Conservation (phyloP, 2,113 vertebrate species). For the Macrotus californicus region DNA sequence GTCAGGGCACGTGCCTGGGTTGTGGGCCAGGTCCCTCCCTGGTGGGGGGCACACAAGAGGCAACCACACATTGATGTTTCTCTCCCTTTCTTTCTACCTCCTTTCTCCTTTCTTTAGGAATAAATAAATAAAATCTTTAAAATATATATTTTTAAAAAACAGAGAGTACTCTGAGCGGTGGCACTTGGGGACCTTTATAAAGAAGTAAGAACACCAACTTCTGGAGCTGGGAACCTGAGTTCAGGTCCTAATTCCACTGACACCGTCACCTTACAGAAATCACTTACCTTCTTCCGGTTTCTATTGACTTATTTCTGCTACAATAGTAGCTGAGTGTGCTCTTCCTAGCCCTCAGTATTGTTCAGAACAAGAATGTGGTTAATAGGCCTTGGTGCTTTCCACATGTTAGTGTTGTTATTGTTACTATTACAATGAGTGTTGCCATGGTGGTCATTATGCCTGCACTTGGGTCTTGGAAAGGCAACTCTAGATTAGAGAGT, state of each 20-base stretch:
- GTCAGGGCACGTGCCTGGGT: too few relatives aligned
- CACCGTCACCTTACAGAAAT: neutral
- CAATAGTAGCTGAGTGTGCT: accelerated
- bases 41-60: too few relatives aligned
- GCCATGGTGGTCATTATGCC: accelerated
- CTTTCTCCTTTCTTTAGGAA: too few relatives aligned
- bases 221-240: neutral
- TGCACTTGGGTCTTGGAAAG: neutral
- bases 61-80: too few relatives aligned
- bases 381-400: neutral
- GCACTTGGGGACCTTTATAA: neutral
- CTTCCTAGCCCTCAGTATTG: neutral
- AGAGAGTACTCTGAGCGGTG: neutral
- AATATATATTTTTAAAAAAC: too few relatives aligned
- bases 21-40: too few relatives aligned
- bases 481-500: neutral
- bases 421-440: neutral
- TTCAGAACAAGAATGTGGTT: neutral
- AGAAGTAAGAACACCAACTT: neutral
- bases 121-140: too few relatives aligned
- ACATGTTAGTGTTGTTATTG: neutral
- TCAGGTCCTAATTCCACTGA: neutral
- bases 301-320: neutral
- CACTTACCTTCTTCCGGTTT: neutral
- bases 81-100: too few relatives aligned